phyloP scores from a whole-genome alignment of 2,797 vertebrate genomes.

The Pelobates cultripes region DNA sequence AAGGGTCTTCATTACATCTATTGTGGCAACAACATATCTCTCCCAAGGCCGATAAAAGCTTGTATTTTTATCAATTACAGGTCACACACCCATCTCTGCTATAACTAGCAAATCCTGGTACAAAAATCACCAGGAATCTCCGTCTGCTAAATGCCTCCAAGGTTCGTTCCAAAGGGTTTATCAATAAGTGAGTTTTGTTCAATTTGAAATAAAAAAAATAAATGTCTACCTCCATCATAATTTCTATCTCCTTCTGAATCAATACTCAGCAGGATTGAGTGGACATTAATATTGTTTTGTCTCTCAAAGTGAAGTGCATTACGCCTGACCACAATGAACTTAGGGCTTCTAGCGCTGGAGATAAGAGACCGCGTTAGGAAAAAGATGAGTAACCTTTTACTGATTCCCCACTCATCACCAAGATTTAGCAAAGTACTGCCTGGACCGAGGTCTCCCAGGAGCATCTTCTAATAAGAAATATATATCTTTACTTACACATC shows the following conservation, averaged over 20 bases:
- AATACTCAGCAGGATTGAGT: constrained; percentile 36
- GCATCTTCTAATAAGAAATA: constrained; percentile 10
- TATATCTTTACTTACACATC: constrained; percentile 25
- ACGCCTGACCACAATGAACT: constrained; percentile 48
- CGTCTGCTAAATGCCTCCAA: not conserved
- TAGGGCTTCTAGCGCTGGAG: constrained; percentile 23
- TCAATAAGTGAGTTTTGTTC: not conserved
- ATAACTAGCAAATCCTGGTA: no score
- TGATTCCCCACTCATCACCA: constrained; percentile 17
- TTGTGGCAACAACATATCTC: not conserved
- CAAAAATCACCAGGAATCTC: no score
- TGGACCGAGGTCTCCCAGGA: constrained; percentile 3
- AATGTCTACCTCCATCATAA: not conserved
- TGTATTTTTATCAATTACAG: no score
- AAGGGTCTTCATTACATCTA: not conserved
- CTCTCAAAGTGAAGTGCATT: constrained; percentile 50
- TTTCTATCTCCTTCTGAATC: constrained; percentile 19
- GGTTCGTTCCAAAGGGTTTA: not conserved
- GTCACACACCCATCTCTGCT: no score
- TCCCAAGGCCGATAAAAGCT: no score
- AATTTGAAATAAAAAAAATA: no score
- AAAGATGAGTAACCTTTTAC: constrained; percentile 12
- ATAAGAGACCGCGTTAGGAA: constrained; percentile 27
- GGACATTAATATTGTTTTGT: constrained; percentile 42
- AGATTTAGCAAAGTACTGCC: constrained; percentile 1